These are phyloP conservation scores for Lathronympha strigana DNA, from an alignment of 2,888 invertebrate species.

Conservation along the genomic window DNA sequence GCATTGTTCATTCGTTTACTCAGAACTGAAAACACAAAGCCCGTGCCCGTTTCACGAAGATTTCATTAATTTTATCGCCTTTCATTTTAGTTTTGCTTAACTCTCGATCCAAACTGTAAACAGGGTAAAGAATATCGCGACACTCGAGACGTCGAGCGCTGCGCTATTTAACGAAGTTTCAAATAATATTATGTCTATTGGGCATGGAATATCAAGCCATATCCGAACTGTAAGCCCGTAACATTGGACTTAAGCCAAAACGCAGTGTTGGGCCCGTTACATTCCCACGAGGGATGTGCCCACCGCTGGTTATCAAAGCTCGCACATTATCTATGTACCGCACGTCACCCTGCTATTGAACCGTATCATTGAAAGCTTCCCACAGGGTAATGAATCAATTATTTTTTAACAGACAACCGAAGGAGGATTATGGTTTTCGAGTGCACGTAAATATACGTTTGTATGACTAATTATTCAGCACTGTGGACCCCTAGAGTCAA, in stretches of 20 bases:
- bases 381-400: background rate
- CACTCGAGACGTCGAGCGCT: conserved; percentile 33
- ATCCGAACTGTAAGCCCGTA: conserved; percentile 59
- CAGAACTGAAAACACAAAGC: conserved; percentile 28
- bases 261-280: conserved; percentile 70
- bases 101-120: conserved; percentile 7
- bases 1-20: conserved; percentile 34
- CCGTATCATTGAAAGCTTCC: background rate
- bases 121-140: conserved; percentile 25
- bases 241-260: conserved; percentile 71
- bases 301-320: conserved; percentile 31
- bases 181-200: conserved; percentile 50
- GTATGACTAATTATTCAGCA: no score
- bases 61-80: conserved; percentile 28
- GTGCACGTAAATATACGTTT: no score
- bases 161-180: conserved; percentile 41
- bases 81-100: conserved; percentile 7
- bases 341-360: conserved; percentile 18
- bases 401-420: no score
- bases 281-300: conserved; percentile 57
- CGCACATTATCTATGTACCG: conserved; percentile 14
- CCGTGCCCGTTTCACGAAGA: conserved; percentile 15
- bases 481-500: no score
- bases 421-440: no score
- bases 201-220: conserved; percentile 54